phyloP scores from a whole-genome alignment of 2,797 vertebrate genomes.

The Microhierax caerulescens region DNA sequence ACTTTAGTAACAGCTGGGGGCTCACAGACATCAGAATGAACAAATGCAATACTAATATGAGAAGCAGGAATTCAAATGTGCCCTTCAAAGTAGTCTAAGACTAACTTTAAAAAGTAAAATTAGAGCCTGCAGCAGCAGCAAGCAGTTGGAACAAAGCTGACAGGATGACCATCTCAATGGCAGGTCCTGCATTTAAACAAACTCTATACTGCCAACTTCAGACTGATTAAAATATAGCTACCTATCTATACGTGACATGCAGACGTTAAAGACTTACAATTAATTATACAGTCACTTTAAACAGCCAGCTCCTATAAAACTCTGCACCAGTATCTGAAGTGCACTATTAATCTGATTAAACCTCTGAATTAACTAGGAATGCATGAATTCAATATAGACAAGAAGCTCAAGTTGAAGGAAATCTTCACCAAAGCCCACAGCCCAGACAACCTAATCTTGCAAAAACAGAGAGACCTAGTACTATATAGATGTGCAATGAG shows the following conservation, averaged over 20 bases:
- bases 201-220: neutral
- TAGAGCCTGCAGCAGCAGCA: neutral
- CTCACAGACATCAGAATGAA: neutral
- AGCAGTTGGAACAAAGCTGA: neutral
- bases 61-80: neutral
- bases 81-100: neutral
- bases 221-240: neutral
- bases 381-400: neutral
- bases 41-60: neutral
- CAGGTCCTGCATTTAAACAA: neutral
- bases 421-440: neutral
- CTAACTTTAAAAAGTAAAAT: neutral
- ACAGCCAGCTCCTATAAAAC: neutral
- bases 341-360: neutral
- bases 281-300: neutral
- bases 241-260: neutral
- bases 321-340: neutral
- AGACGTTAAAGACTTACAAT: neutral
- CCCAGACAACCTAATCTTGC: neutral
- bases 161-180: neutral
- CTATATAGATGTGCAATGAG: too few relatives aligned
- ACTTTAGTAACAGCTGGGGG: neutral
- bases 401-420: neutral
- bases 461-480: neutral
- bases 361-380: neutral